Percentiles rank a stretch among this genome's conserved stretches.
phyloP scores from a whole-genome alignment of 2,888 invertebrate species.

The Spilosoma lubricipeda region DNA sequence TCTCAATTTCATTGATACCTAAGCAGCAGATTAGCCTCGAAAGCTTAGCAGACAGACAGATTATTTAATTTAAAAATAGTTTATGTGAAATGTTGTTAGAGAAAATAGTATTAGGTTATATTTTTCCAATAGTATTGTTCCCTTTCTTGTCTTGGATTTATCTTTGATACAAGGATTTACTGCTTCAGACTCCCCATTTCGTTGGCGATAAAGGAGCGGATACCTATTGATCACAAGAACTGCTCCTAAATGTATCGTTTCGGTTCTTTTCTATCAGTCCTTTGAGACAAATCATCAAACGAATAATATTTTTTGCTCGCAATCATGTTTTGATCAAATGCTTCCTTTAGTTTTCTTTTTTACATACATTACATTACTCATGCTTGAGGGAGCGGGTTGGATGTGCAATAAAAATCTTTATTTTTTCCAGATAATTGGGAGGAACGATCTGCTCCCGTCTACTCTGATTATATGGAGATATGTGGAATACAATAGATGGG shows the following conservation, averaged over 20 bases:
- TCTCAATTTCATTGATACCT: too few species aligned
- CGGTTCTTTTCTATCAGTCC: background rate
- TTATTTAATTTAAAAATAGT: background rate
- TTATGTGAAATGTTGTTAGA: background rate
- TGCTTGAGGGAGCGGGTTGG: background rate
- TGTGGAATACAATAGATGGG: background rate
- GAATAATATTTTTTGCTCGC: background rate
- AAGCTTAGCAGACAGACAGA: background rate
- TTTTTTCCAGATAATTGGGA: background rate
- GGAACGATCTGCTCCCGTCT: background rate
- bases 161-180: background rate
- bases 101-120: background rate
- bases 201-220: background rate
- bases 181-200: background rate
- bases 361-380: background rate
- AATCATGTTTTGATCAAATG: background rate
- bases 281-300: conserved; percentile 1
- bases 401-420: background rate
- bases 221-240: background rate
- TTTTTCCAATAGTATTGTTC: background rate
- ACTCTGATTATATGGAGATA: background rate
- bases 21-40: too few species aligned
- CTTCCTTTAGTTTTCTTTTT: background rate
- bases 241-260: background rate
- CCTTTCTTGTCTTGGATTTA: background rate